Conservation (phyloP, 2,797 vertebrate genomes). For the Merluccius polli region DNA sequence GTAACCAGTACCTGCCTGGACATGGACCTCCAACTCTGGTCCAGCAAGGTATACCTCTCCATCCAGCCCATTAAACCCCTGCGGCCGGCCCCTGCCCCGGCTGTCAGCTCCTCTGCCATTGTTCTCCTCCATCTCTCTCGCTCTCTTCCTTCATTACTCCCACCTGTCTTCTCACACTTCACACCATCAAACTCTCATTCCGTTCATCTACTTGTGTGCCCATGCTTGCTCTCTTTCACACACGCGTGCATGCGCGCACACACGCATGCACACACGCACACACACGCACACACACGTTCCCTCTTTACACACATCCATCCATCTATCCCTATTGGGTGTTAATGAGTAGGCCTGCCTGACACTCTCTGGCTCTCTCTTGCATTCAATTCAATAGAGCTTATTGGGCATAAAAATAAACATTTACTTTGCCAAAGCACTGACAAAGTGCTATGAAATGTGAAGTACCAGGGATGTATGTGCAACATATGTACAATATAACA, state of each 20-base stretch:
- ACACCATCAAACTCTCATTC: not conserved
- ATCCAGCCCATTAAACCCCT: not conserved
- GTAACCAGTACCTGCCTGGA: conserved; percentile 62
- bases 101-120: not conserved
- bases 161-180: not conserved
- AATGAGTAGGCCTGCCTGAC: not conserved
- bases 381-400: not conserved
- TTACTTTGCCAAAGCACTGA: not conserved
- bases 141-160: conserved; percentile 1
- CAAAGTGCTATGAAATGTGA: too few species aligned
- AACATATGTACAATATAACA: too few species aligned
- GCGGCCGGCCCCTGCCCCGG: not conserved
- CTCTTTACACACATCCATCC: not conserved
- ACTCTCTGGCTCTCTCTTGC: not conserved
- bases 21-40: conserved; percentile 56
- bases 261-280: not conserved
- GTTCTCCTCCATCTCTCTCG: not conserved
- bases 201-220: not conserved
- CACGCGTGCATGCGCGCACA: not conserved
- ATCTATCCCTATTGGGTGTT: not conserved
- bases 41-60: conserved; percentile 48
- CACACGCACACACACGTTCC: not conserved
- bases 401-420: not conserved
- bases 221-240: not conserved
- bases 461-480: too few species aligned